phyloP scores from a whole-genome alignment of 2,888 invertebrate species.

The Abscondita cerata region DNA sequence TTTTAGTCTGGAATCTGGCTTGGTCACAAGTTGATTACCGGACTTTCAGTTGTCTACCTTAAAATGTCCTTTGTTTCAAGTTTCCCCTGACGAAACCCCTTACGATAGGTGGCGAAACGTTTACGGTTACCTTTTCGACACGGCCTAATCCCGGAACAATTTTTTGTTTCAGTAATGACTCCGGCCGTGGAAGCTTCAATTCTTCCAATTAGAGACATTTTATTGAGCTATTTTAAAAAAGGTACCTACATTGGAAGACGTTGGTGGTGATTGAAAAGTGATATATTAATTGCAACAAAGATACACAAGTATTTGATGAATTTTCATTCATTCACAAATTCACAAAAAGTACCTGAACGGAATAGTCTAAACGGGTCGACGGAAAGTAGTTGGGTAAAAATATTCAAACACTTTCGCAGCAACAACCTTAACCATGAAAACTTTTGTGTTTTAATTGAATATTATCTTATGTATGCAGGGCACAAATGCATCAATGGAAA shows the following conservation, averaged over 20 bases:
- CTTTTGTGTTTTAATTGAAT: slow-evolving; percentile 17
- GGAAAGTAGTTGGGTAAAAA: slow-evolving; percentile 46
- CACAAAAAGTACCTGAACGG: slow-evolving; percentile 45
- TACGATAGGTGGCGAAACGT: too few species aligned
- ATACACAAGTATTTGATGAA: slow-evolving; percentile 47
- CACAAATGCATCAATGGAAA: slow-evolving; percentile 24
- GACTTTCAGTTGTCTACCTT: too few species aligned
- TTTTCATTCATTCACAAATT: slow-evolving; percentile 42
- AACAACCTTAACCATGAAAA: slow-evolving; percentile 17
- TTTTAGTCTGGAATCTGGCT: too few species aligned
- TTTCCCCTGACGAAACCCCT: too few species aligned
- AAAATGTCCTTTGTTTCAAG: too few species aligned
- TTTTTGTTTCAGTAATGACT: too few species aligned
- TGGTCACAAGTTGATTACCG: too few species aligned
- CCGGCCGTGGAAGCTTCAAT: too few species aligned
- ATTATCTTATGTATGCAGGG: slow-evolving; percentile 16
- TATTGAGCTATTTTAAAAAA: slow-evolving; percentile 43
- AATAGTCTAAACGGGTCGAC: slow-evolving; percentile 45
- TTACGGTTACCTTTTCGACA: too few species aligned
- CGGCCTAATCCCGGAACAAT: too few species aligned
- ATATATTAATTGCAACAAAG: slow-evolving; percentile 42
- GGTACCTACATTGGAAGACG: slow-evolving; percentile 41
- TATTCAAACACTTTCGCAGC: slow-evolving; percentile 35
- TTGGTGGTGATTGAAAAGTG: slow-evolving; percentile 41
- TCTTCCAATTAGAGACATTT: slow-evolving; percentile 46